Evolutionary conservation across 2,888 invertebrate genomes (phyloP), one percentile per base, ranked within the genome.

Genomic region (Microplitis manilae): DNA sequence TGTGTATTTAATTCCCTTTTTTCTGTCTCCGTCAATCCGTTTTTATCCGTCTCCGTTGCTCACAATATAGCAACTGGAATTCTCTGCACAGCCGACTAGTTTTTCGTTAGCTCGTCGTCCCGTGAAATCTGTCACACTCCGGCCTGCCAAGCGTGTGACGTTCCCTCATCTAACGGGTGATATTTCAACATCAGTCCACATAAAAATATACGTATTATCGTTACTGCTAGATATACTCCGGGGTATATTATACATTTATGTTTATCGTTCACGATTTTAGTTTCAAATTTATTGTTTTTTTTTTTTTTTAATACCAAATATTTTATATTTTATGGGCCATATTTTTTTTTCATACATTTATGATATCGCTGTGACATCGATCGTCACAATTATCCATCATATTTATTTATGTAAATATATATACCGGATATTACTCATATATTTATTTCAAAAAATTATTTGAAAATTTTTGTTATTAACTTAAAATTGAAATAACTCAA

Each of bases 31-130:
- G 65, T 65, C 50, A 13, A 50, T 50, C 50, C 50, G 50, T 50
- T 50, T 50, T 50, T 39, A n/a, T 9, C 65, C 81, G 83, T 83
- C 83, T 85, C 83, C 85, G 85, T 85, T 84, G 20, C 85, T 86
- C 50, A 13, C 50, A 50, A 50, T 50, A 50, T 50, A 50, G 13
- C 50, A 50, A 13, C 13, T 13, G 8, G 50, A 5, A 50, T 84
- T 85, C 86, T 84, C 84, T 85, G 87, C 85, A 88, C 88, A 87
- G 85, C 85, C 86, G 87, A 87, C 86, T 88, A 87, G 87, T 88
- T 88, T 88, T 88, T 88, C 87, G 88, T 88, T 88, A 88, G 88
- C 86, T 86, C 86, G 85, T 82, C 86, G 85, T 87, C 85, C 87
- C 88, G 87, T 88, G 85, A 88, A 88, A 88, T 88, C 87, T 82